Evolutionary conservation across 2,888 invertebrate species (phyloP).

Genomic region (Philhelius pedissequus): DNA sequence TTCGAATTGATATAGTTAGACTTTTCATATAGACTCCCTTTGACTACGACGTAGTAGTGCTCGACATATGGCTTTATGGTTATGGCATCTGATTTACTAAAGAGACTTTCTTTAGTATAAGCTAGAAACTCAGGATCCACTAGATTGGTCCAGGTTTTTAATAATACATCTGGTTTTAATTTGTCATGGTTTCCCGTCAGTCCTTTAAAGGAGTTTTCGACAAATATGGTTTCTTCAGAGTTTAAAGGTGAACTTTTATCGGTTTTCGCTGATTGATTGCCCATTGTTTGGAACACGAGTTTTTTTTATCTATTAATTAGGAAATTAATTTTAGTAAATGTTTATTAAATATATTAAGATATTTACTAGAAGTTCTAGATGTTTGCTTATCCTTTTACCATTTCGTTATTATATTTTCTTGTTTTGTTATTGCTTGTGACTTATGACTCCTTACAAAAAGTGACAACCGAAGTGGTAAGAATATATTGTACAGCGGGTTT

Average conservation of each 20-base stretch:
- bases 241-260: conserved; percentile 69
- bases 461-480: not conserved
- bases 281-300: conserved; percentile 65
- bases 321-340: not conserved
- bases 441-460: not conserved
- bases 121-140: conserved; percentile 29
- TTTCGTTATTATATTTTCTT: not conserved
- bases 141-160: conserved; percentile 6
- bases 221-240: conserved; percentile 71
- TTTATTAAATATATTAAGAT: not conserved
- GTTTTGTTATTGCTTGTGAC: conserved; percentile 3
- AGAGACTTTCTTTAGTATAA: conserved; percentile 18
- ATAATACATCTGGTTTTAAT: conserved; percentile 11
- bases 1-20: conserved; percentile 39
- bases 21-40: conserved; percentile 45
- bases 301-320: not conserved
- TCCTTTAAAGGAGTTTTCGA: conserved; percentile 71
- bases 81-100: conserved; percentile 20
- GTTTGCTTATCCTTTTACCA: conserved; percentile 8
- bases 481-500: not conserved
- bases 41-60: conserved; percentile 41
- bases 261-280: conserved; percentile 71
- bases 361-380: not conserved
- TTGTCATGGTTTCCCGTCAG: conserved; percentile 53
- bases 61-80: conserved; percentile 32